Base-by-base conservation (phyloP, 2,888 invertebrate species). In the Trissonchulus latispiculum region DNA sequence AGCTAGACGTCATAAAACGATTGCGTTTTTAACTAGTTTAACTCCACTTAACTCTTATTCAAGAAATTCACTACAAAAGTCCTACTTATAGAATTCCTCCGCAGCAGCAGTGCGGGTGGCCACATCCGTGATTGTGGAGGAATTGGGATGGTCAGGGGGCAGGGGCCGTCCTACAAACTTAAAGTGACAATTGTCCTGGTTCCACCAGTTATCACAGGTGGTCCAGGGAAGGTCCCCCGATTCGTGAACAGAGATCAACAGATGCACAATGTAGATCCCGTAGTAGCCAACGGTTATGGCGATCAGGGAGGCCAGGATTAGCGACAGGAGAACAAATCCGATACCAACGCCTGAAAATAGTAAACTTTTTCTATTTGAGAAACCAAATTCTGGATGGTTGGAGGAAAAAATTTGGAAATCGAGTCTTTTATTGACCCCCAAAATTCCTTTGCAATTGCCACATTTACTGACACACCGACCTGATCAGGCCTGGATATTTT, bases 341-440 rank as follows among this genome's bases (percentile, higher is more conserved):
- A 81, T 80, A 3, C 82, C 82, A 68, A 82, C 79, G 31, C 82
- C 81, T 80, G 74, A 37, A 77, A 73, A n/a, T n/a, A 23, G 59
- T 59, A 23, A 23, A 59, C 23, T 23, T 59, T 59, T 59, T n/a
- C n/a, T n/a, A n/a, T n/a, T n/a, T n/a, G n/a, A n/a, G n/a, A n/a
- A n/a, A n/a, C n/a, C n/a, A n/a, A n/a, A n/a, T n/a, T n/a, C n/a
- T n/a, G n/a, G n/a, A n/a, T n/a, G n/a, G n/a, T n/a, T n/a, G n/a
- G n/a, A n/a, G n/a, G n/a, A n/a, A n/a, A n/a, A n/a, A n/a, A n/a
- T n/a, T n/a, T n/a, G n/a, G n/a, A n/a, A n/a, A n/a, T n/a, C n/a
- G n/a, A n/a, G n/a, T n/a, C n/a, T n/a, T n/a, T n/a, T n/a, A n/a
- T n/a, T n/a, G n/a, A n/a, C n/a, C n/a, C n/a, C n/a, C n/a, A n/a